These are phyloP conservation scores for Pipistrellus pipistrellus DNA, from an alignment of 2,797 vertebrate species.

Conservation along the genomic window DNA sequence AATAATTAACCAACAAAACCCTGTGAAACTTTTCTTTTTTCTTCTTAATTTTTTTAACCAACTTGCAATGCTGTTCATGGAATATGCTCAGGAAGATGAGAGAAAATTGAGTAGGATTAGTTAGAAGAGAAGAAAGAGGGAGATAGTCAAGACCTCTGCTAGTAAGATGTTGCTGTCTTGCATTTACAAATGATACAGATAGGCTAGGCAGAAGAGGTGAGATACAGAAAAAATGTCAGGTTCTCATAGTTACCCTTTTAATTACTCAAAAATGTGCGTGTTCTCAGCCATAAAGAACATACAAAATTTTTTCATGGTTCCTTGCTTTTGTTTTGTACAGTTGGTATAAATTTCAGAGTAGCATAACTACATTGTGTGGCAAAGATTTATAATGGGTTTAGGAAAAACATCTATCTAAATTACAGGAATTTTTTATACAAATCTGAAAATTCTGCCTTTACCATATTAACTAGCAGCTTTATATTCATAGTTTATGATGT, in stretches of 20 bases:
- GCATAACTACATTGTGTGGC: constrained; percentile 45
- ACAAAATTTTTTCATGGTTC: constrained; percentile 15
- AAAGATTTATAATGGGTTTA: constrained; percentile 52
- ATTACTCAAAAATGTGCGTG: constrained; percentile 25
- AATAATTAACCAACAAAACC: constrained; percentile 87
- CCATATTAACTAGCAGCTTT: constrained; percentile 81
- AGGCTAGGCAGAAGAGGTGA: constrained; percentile 41
- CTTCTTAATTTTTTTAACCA: constrained; percentile 74
- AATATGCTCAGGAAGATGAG: constrained; percentile 82
- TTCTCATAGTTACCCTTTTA: constrained; percentile 41
- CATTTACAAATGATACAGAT: constrained; percentile 15
- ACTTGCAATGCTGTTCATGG: constrained; percentile 92
- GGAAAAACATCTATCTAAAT: constrained; percentile 67
- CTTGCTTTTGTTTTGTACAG: constrained; percentile 65
- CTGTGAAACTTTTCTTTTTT: constrained; percentile 82
- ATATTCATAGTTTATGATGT: constrained; percentile 78
- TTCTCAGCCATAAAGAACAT: constrained; percentile 44
- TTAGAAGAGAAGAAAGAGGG: constrained; percentile 50
- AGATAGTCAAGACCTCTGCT: constrained; percentile 47
- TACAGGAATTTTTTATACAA: constrained; percentile 71
- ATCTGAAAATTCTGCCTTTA: constrained; percentile 83
- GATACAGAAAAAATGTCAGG: constrained; percentile 30
- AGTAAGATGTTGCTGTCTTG: constrained; percentile 42
- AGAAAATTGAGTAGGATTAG: constrained; percentile 65
- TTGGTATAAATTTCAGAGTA: constrained; percentile 46